Percentiles rank a stretch among this genome's conserved stretches.
These are phyloP conservation scores for Andricus curvator DNA, from an alignment of 2,888 invertebrate species.

Conservation along the genomic window DNA sequence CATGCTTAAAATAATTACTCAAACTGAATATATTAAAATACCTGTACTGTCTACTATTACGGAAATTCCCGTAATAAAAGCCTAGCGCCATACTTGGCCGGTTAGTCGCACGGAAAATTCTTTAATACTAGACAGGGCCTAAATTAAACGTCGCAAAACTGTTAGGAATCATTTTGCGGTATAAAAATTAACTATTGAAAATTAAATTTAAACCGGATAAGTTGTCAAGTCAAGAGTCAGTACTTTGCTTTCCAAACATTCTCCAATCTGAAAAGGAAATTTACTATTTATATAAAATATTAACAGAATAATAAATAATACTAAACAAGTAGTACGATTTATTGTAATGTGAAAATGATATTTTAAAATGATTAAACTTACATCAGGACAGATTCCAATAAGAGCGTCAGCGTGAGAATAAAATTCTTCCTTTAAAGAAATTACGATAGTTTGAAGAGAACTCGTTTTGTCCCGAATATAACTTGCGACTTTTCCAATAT, in stretches of 20 bases:
- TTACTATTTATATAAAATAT: not conserved
- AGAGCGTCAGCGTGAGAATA: conserved; percentile 98
- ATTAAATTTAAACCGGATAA: conserved; percentile 73
- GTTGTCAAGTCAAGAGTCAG: conserved; percentile 90
- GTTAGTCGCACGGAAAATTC: no score
- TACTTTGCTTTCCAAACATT: conserved; percentile 95
- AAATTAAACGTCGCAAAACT: not conserved
- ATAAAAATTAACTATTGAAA: conserved; percentile 16
- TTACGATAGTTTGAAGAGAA: conserved; percentile 97
- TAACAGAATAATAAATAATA: not conserved
- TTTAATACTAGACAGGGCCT: no score
- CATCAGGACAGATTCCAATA: conserved; percentile 98
- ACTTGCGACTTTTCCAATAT: conserved; percentile 99
- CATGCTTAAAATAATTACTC: not conserved
- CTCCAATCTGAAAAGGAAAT: conserved; percentile 87
- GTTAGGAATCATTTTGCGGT: not conserved
- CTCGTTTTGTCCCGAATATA: conserved; percentile 96
- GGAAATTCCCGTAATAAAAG: no score
- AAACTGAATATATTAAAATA: not conserved
- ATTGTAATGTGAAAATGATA: conserved; percentile 9
- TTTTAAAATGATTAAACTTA: conserved; percentile 76
- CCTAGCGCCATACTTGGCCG: no score
- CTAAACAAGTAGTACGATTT: no score
- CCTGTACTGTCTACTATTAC: no score
- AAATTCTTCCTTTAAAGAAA: conserved; percentile 99